Conservation (phyloP, 2,113 vertebrate species). For the Condylura cristata region DNA sequence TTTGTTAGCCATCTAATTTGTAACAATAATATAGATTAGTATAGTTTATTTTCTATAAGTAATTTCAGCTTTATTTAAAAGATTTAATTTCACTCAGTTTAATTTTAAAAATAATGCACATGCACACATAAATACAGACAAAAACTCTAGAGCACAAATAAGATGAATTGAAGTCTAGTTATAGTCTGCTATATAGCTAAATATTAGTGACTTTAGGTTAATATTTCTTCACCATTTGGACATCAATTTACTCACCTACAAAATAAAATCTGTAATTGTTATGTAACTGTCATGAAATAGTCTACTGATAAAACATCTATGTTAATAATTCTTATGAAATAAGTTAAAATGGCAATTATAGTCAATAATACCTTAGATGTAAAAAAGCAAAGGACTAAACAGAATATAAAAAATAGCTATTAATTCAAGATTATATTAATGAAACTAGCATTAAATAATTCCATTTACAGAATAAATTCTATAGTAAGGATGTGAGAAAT, state of each 20-base stretch:
- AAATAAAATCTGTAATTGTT: not conserved
- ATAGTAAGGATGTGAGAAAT: constrained; percentile 26
- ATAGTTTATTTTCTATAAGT: not conserved
- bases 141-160: constrained; percentile 14
- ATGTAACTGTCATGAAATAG: not conserved
- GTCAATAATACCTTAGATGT: not conserved
- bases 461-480: constrained; percentile 14
- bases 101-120: constrained; percentile 42
- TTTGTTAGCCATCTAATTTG: not conserved
- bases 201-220: not conserved
- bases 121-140: not conserved
- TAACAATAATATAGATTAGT: constrained; percentile 5
- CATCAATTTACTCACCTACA: not conserved
- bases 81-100: constrained; percentile 11
- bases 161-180: not conserved
- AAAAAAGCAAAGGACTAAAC: not conserved
- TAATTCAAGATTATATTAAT: constrained; percentile 23
- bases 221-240: not conserved
- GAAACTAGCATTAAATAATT: not conserved
- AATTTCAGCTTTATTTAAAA: constrained; percentile 36
- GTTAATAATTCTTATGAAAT: not conserved
- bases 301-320: too few relatives aligned
- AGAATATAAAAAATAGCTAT: constrained; percentile 18
- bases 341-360: constrained; percentile 26
- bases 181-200: not conserved